A percentile compares a stretch with the other conserved stretches of the same genome.
These are phyloP conservation scores for Fistularia commersonii DNA, from an alignment of 2,797 vertebrate genomes.

Conservation along the genomic window DNA sequence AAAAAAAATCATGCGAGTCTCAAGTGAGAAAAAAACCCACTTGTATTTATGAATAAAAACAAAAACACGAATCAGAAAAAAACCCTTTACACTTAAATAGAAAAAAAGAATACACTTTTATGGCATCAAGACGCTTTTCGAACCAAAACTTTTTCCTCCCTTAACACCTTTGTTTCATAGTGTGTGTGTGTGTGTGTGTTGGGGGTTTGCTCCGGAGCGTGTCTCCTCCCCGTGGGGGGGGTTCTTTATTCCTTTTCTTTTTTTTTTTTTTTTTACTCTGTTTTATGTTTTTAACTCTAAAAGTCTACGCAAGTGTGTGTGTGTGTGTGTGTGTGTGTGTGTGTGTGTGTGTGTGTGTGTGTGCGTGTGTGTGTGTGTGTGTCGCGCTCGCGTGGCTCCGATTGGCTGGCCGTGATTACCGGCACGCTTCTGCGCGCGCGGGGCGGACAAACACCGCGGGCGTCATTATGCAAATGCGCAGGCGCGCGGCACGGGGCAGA, in stretches of 20 bases:
- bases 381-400: constrained; percentile 71
- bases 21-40: too few relatives aligned
- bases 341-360: background rate
- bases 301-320: background rate
- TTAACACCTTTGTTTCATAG: too few relatives aligned
- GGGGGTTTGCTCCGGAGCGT: background rate
- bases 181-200: background rate
- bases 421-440: constrained; percentile 86
- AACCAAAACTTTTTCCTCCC: too few relatives aligned
- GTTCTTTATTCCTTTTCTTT: constrained; percentile 35
- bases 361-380: background rate
- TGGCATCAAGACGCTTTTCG: too few relatives aligned
- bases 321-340: background rate
- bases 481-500: constrained; percentile 92
- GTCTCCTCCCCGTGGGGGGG: background rate
- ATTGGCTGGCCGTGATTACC: constrained; percentile 88
- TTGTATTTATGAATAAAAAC: too few relatives aligned
- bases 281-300: background rate
- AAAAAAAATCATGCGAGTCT: too few relatives aligned
- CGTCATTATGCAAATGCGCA: constrained; percentile 87
- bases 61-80: too few relatives aligned
- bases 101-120: too few relatives aligned
- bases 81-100: too few relatives aligned
- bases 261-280: constrained; percentile 36
- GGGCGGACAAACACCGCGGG: constrained; percentile 70